Conservation (phyloP, 2,797 vertebrate genomes). For the Diceros bicornis region DNA sequence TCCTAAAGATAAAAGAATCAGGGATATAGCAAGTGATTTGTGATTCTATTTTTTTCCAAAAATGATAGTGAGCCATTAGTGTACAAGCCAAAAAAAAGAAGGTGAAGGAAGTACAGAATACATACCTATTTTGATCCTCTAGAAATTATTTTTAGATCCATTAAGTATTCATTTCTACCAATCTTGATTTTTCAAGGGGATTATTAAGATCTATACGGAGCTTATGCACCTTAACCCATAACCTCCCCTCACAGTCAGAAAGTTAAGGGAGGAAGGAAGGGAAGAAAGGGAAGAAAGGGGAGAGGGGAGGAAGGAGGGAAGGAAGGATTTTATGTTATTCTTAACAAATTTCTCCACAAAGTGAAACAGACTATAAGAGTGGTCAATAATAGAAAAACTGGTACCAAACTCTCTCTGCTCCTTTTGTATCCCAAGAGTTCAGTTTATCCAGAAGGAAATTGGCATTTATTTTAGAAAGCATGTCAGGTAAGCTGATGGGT, state of each 20-base stretch:
- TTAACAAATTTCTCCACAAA: slow-evolving; percentile 27
- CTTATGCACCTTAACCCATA: not conserved
- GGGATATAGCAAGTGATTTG: not conserved
- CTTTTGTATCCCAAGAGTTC: slow-evolving; percentile 25
- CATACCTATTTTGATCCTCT: not conserved
- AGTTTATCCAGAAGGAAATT: not conserved
- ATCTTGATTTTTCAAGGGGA: not conserved
- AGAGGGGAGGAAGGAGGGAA: not conserved
- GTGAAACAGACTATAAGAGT: not conserved
- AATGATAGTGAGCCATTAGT: not conserved
- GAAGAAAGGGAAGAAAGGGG: not conserved
- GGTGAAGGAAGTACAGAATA: not conserved
- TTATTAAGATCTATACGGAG: not conserved
- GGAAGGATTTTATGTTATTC: not conserved
- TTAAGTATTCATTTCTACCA: slow-evolving; percentile 1
- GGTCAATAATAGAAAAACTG: not conserved
- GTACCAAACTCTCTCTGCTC: not conserved
- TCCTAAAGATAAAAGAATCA: not conserved
- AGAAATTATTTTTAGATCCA: slow-evolving; percentile 25
- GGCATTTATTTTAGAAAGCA: slow-evolving; percentile 27
- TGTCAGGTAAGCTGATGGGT: not conserved
- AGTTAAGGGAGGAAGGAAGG: not conserved
- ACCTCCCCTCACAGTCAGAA: not conserved
- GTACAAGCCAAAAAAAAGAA: not conserved
- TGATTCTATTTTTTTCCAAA: slow-evolving; percentile 23